phyloP scores from a whole-genome alignment of 2,797 vertebrate species.

The Acomys russatus region DNA sequence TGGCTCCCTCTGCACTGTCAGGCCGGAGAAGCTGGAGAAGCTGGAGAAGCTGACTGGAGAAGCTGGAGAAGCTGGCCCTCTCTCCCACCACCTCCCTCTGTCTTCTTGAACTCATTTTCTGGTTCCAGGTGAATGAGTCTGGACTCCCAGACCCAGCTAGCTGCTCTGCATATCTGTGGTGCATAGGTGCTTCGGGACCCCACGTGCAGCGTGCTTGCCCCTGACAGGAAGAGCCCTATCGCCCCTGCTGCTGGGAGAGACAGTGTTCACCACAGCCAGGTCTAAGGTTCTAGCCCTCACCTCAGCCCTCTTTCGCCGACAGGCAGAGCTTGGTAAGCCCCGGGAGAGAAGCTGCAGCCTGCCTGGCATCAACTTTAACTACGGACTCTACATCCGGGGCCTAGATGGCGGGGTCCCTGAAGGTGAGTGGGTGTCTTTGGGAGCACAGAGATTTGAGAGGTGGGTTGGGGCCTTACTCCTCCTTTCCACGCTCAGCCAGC shows the following conservation, averaged over 20 bases:
- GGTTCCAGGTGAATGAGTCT: neutral
- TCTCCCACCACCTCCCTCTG: neutral
- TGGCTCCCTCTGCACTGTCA: neutral
- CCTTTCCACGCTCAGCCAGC: neutral
- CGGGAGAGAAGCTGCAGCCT: constrained; percentile 87
- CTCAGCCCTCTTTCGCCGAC: constrained; percentile 13
- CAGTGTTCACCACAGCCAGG: neutral
- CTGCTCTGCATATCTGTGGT: accelerated
- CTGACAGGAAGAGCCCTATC: too few relatives aligned
- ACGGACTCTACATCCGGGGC: constrained; percentile 85
- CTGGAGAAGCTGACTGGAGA: too few relatives aligned
- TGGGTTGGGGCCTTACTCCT: accelerated
- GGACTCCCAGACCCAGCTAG: neutral
- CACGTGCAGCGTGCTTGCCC: neutral
- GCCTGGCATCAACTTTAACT: constrained; percentile 91
- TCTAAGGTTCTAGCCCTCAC: neutral
- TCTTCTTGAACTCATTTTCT: neutral
- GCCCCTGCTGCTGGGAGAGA: neutral
- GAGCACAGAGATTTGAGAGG: neutral
- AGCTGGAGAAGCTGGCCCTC: too few relatives aligned
- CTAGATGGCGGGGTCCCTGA: constrained; percentile 92
- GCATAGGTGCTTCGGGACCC: neutral
- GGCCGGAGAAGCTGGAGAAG: too few relatives aligned
- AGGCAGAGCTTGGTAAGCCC: constrained; percentile 91
- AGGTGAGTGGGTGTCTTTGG: constrained; percentile 85